Conservation (phyloP, 1,140 invertebrate genomes). For the Danaus plexippus region DNA sequence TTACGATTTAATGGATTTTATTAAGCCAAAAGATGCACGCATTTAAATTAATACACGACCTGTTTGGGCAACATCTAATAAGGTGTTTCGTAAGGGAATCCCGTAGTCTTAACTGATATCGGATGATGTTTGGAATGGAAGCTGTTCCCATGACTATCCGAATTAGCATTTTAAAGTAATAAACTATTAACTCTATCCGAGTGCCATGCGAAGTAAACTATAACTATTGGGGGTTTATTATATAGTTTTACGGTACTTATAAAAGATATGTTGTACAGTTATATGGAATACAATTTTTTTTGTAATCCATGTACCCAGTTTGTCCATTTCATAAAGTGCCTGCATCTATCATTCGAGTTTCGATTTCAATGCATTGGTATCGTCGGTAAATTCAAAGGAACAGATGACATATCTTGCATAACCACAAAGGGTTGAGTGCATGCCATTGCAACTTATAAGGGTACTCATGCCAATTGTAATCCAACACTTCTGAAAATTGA, state of each 20-base stretch:
- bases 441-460: slow-evolving; percentile 63
- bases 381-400: slow-evolving; percentile 56
- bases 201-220: slow-evolving; percentile 5
- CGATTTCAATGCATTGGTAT: slow-evolving; percentile 23
- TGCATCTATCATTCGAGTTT: slow-evolving; percentile 16
- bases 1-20: slow-evolving; percentile 12
- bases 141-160: slow-evolving; percentile 11
- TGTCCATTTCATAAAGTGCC: slow-evolving; percentile 4
- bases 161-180: slow-evolving; percentile 26
- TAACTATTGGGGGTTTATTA: too few relatives aligned
- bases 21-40: slow-evolving; percentile 19
- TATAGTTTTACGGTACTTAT: too few relatives aligned
- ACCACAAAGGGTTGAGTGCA: slow-evolving; percentile 64
- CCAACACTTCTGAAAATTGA: slow-evolving; percentile 48
- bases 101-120: slow-evolving; percentile 10
- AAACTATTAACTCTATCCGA: slow-evolving; percentile 23
- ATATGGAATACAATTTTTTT: too few relatives aligned
- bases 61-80: slow-evolving; percentile 7
- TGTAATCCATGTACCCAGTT: too few relatives aligned
- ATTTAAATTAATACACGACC: slow-evolving; percentile 17
- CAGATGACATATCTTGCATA: slow-evolving; percentile 68
- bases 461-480: slow-evolving; percentile 60
- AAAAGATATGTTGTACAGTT: too few relatives aligned
- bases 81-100: slow-evolving; percentile 13
- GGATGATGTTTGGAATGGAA: slow-evolving; percentile 8